Percentiles rank a stretch among this genome's conserved stretches.
These are phyloP conservation scores for Rhizomys pruinosus DNA, from an alignment of 2,113 vertebrate species.

Conservation along the genomic window DNA sequence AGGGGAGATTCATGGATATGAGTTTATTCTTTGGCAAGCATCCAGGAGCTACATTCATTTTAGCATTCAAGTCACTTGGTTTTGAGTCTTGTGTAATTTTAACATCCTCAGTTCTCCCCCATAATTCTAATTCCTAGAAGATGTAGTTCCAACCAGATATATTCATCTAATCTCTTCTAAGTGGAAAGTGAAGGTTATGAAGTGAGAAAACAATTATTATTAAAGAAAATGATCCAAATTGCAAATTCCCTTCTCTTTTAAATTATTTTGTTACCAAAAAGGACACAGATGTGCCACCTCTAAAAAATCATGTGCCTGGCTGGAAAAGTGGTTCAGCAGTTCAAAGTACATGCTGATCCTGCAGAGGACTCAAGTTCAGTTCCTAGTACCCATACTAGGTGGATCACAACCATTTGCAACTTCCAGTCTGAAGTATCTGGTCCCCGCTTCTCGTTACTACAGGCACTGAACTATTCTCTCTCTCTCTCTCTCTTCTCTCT, in stretches of 20 bases:
- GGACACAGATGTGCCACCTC: neutral
- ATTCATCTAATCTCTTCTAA: neutral
- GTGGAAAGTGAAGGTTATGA: neutral
- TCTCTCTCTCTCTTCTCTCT: too few species aligned
- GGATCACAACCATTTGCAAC: neutral
- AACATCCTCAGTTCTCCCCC: neutral
- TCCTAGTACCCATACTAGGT: neutral
- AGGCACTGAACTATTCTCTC: too few species aligned
- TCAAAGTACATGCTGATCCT: too few species aligned
- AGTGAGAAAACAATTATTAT: neutral
- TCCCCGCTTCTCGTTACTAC: neutral
- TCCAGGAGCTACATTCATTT: neutral
- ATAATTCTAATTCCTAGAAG: neutral
- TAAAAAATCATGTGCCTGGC: neutral
- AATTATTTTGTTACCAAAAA: neutral
- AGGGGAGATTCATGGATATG: neutral
- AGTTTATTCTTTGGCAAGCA: neutral
- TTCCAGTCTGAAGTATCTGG: neutral
- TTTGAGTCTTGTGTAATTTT: neutral
- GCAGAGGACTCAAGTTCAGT: neutral
- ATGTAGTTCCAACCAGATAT: constrained; percentile 8
- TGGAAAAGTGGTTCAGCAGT: too few species aligned
- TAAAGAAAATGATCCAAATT: too few species aligned
- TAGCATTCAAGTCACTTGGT: neutral
- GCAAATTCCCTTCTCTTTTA: neutral